Evolutionary conservation across 35 echinoderm and acorn worm species (phyloP), one percentile per base, ranked within the genome.

Genomic region (Anneissia japonica): DNA sequence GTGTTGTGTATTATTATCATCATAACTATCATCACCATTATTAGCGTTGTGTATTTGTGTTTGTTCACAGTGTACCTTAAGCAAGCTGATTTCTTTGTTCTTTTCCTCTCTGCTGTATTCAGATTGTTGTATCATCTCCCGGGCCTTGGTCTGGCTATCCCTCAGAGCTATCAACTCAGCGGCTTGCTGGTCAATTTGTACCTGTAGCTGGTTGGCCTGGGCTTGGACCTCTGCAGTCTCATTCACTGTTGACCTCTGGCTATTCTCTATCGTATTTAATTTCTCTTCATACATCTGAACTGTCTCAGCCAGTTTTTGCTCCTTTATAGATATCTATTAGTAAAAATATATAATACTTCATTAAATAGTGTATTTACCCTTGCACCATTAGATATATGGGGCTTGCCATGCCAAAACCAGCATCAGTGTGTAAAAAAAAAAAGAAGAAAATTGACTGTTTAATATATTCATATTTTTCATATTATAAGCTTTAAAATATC

Each of bases 21-120:
- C 14, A 14, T 43, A 43, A 43, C 40, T 43, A 14, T 43, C 14
- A 43, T 43, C 40, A 43, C 40, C 40, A 43, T 14, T 14, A 6
- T 14, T 14, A 43, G 4, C 40, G 14, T 14, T 14, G 14, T n/a
- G n/a, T 16, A 45, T 45, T 45, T 7, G 40, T 45, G 16, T 45
- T 45, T 7, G 40, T 45, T 45, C 40, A 45, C 16, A 16, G 4
- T 45, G 40, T 82, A 93, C 92, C 92, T 93, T 93, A 0, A 89
- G 43, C 10, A 37, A 40, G 33, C 86, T 56, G 36, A 93, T 93
- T 78, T 93, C 92, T 40, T 76, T 26, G 55, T 89, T 89, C 73
- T 89, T 93, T 35, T 85, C 77, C 19, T 93, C 82, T 35, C 92
- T 81, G 34, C 80, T 89, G 34, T 28, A 38, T 37, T 93, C 92